phyloP scores from a whole-genome alignment of 2,797 vertebrate genomes.

The Yasuhikotakia modesta region DNA sequence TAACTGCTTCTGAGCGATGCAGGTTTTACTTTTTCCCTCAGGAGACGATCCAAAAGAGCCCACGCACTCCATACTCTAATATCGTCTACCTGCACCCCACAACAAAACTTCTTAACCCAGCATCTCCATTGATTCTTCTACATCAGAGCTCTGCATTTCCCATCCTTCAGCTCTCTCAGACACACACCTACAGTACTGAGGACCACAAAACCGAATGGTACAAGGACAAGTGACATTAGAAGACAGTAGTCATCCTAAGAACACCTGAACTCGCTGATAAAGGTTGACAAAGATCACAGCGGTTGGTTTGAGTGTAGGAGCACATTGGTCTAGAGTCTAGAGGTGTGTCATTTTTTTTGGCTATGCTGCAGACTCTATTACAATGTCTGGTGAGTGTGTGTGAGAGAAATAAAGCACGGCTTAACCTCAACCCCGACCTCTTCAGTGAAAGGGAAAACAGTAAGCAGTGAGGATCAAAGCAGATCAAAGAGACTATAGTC shows the following conservation, averaged over 20 bases:
- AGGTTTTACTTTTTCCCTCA: constrained; percentile 73
- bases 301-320: not conserved
- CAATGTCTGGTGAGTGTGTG: constrained; percentile 16
- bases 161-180: not conserved
- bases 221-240: constrained; percentile 1
- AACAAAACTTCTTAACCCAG: constrained; percentile 17
- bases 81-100: constrained; percentile 70
- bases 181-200: not conserved
- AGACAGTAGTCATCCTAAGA: constrained; percentile 7
- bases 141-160: constrained; percentile 3
- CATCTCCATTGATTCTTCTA: constrained; percentile 20
- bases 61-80: constrained; percentile 81
- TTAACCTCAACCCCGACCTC: constrained; percentile 40
- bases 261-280: constrained; percentile 14
- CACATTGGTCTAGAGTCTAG: too few species aligned
- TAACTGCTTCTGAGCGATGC: constrained; percentile 72
- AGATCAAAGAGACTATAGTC: constrained; percentile 45
- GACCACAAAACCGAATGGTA: not conserved
- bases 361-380: constrained; percentile 21
- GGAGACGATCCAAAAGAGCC: constrained; percentile 69
- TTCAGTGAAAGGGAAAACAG: constrained; percentile 31
- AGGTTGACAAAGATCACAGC: constrained; percentile 21
- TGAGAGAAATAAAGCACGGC: constrained; percentile 25
- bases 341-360: constrained; percentile 4
- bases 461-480: constrained; percentile 38